Evolutionary conservation across 2,888 invertebrate genomes (phyloP), one percentile per base, ranked within the genome.

Genomic region (Drosophila putrida): DNA sequence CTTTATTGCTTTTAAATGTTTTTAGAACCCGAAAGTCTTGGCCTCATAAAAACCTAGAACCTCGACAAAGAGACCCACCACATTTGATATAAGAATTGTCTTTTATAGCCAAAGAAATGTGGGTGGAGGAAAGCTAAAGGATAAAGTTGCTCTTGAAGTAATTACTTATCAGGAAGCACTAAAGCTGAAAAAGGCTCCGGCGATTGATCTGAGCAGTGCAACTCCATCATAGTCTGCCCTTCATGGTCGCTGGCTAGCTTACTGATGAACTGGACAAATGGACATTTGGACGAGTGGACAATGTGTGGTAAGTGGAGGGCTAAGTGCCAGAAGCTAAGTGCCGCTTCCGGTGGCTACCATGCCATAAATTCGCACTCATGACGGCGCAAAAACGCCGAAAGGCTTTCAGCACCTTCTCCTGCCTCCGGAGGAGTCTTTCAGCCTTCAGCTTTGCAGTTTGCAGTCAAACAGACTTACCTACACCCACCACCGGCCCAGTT

Each of bases 1-100:
- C 84, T 83, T 83, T 88, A 83, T 88, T 73, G 89, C 83, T 68
- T 88, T 83, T 81, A 75, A 83, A 83, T 83, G 89, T 88, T 78
- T 81, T 82, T 65, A 60, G 68, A 66, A 59, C 61, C 44, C 67
- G 20, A 78, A 80, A 71, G 71, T 65, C 82, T 69, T 80, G 80
- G 54, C 39, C 36, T 41, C 82, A 64, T 80, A 82, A 88, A 82
- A 85, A 59, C 47, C 63, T 74, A 66, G 80, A 73, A 27, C 51
- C 28, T 28, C 33, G 20, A n/a, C 46, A 15, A 10, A 9, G 20
- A 20, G 20, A 35, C 41, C 55, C 50, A 59, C 53, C 65, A 54
- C 74, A 54, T 86, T 82, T 83, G 74, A 80, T 86, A 78, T 69
- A 78, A 71, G 85, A 82, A 84, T 82, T 72, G 76, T 77, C 72